Conservation (phyloP, 2,113 vertebrate species). For the Calypte anna region DNA sequence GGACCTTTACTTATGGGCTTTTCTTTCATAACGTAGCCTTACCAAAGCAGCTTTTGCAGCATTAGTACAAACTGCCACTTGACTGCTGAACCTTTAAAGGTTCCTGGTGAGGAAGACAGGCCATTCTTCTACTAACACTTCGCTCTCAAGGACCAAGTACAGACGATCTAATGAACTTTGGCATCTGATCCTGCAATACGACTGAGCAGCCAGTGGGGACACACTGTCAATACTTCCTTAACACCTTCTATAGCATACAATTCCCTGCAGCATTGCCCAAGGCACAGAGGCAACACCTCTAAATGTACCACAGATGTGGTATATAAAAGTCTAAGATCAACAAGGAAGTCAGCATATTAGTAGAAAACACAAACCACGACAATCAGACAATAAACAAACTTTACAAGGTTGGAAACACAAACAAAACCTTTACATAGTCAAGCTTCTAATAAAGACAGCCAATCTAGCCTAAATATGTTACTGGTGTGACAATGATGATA, state of each 20-base stretch:
- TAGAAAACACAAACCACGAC: background rate
- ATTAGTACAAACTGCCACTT: background rate
- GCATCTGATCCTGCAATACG: background rate
- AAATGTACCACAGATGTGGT: background rate
- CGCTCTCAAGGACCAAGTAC: background rate
- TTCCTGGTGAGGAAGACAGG: background rate
- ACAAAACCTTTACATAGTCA: background rate
- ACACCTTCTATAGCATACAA: fast-evolving
- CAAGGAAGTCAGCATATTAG: background rate
- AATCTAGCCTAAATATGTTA: background rate
- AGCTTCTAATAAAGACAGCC: background rate
- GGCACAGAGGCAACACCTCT: background rate
- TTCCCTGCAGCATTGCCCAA: background rate
- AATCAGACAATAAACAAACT: background rate
- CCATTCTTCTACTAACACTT: background rate
- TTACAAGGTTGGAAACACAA: background rate
- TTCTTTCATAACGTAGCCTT: background rate
- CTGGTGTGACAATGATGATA: background rate
- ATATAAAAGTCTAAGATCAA: background rate
- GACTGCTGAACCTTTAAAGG: background rate
- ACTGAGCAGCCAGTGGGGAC: background rate
- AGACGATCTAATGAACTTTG: background rate
- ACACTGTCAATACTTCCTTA: background rate
- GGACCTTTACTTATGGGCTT: background rate
- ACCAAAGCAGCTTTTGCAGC: background rate